Evolutionary conservation across 1,140 invertebrate genomes (phyloP).

Genomic region (Amyelois transitella): DNA sequence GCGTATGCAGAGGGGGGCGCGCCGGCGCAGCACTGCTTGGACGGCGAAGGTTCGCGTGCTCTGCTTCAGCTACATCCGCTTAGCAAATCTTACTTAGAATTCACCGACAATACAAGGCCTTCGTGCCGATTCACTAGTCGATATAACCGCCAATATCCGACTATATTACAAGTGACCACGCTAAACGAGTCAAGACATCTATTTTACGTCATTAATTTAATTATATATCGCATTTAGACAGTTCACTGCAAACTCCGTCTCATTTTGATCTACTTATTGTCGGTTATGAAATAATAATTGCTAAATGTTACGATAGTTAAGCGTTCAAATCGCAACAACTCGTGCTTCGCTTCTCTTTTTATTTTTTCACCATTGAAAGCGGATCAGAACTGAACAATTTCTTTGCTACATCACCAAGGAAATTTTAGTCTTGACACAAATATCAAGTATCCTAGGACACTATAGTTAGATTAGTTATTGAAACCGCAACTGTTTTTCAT

Average conservation of each 20-base stretch:
- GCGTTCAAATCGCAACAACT: not conserved
- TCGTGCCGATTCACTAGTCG: conserved; percentile 49
- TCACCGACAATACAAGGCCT: conserved; percentile 58
- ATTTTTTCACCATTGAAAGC: not conserved
- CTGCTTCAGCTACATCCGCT: conserved; percentile 50
- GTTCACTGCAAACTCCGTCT: not conserved
- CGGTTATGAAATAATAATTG: not conserved
- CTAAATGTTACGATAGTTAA: not conserved
- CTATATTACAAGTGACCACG: not conserved
- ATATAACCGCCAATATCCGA: conserved; percentile 49
- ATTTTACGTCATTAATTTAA: not conserved
- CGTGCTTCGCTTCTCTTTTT: not conserved
- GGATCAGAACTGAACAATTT: not conserved
- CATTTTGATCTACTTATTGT: not conserved
- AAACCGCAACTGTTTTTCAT: not conserved
- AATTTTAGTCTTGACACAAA: not conserved
- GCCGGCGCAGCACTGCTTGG: conserved; percentile 18
- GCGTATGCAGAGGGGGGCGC: conserved; percentile 36
- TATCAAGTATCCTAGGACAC: not conserved
- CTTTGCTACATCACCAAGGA: not conserved
- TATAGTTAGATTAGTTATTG: not conserved
- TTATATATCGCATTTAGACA: not conserved
- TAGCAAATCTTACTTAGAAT: conserved; percentile 47
- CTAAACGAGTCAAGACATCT: not conserved
- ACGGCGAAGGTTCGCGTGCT: conserved; percentile 25